Conservation (phyloP, 2,888 invertebrate genomes). For the Tanypteryx hageni region DNA sequence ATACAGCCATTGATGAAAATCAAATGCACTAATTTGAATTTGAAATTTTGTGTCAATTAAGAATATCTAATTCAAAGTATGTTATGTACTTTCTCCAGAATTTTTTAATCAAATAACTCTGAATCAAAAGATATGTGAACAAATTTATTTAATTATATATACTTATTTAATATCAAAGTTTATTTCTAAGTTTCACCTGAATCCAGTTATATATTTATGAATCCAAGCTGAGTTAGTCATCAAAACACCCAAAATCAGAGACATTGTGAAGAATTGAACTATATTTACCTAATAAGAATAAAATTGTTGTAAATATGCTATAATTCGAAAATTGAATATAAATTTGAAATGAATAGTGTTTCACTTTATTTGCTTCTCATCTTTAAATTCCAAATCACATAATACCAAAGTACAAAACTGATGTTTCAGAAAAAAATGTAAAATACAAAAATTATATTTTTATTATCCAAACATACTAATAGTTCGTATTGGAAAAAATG, state of each 20-base stretch:
- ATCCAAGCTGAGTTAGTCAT: not conserved
- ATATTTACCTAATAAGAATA: slow-evolving; percentile 14
- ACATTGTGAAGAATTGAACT: not conserved
- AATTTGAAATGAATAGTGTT: not conserved
- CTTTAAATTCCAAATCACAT: no score
- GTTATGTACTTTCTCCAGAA: no score
- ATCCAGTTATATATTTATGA: not conserved
- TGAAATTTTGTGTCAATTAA: not conserved
- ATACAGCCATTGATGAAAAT: no score
- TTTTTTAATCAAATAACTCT: not conserved
- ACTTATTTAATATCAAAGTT: not conserved
- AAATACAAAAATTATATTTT: no score
- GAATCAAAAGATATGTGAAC: not conserved
- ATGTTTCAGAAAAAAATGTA: no score
- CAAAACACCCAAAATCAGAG: not conserved
- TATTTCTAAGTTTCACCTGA: not conserved
- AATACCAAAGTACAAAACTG: no score
- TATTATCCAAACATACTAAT: no score
- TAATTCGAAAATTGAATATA: not conserved
- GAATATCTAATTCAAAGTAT: not conserved
- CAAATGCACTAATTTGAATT: no score
- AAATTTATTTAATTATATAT: slow-evolving; percentile 31
- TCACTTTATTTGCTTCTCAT: no score
- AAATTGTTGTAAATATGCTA: slow-evolving; percentile 22
- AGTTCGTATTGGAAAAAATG: no score